A percentile compares a stretch with the other conserved stretches of the same genome.
Evolutionary conservation across 1,140 invertebrate species (phyloP).

Genomic region (Drosophila lacteicornis): DNA sequence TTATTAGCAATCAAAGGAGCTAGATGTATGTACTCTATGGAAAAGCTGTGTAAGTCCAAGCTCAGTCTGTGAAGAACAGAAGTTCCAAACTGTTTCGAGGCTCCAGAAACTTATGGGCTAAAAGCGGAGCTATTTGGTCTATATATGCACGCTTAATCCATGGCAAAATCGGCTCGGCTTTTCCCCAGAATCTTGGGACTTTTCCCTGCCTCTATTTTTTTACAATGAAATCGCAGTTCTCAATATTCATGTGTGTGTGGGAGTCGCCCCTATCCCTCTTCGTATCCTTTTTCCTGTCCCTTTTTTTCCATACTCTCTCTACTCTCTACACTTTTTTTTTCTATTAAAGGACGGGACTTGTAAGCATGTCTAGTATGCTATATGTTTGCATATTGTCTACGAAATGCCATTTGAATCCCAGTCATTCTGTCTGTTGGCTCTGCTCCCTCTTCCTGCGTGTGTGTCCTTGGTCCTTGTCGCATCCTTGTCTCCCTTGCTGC

Average conservation of each 20-base stretch:
- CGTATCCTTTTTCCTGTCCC: conserved; percentile 3
- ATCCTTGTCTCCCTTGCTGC: conserved; percentile 36
- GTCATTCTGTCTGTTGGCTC: conserved; percentile 46
- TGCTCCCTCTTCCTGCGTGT: background rate
- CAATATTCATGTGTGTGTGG: conserved; percentile 23
- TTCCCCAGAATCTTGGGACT: background rate
- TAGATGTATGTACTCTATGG: background rate
- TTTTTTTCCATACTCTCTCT: background rate
- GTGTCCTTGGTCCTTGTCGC: conserved; percentile 21
- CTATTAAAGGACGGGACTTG: background rate
- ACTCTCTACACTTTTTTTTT: background rate
- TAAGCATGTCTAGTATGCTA: conserved; percentile 65
- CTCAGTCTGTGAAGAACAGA: background rate
- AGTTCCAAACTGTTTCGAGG: background rate
- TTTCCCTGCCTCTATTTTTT: conserved; percentile 3
- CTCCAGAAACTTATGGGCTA: background rate
- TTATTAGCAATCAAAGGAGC: background rate
- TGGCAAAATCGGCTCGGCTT: conserved; percentile 13
- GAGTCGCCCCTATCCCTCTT: background rate
- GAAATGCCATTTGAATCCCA: conserved; percentile 73
- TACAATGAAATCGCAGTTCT: conserved; percentile 57
- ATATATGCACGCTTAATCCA: conserved; percentile 12
- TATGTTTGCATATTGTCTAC: conserved; percentile 80
- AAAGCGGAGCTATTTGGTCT: conserved; percentile 6
- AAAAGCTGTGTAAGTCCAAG: background rate